Percentiles rank a stretch among this genome's conserved stretches.
phyloP scores from a whole-genome alignment of 2,113 vertebrate species.

The Anoplopoma fimbria region DNA sequence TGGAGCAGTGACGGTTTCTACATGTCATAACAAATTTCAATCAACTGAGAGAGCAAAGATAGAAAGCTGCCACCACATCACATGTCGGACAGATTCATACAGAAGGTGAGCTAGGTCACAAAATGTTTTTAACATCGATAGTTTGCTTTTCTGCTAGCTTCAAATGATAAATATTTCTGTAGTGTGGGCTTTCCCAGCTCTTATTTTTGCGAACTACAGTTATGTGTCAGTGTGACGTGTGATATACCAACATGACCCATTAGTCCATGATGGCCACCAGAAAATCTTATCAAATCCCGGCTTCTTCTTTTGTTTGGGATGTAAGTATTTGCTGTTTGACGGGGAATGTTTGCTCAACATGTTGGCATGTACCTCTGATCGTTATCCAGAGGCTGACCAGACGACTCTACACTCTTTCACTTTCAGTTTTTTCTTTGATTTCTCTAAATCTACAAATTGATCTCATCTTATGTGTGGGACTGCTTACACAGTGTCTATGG shows the following conservation, averaged over 20 bases:
- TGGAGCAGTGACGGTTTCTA: constrained; percentile 34
- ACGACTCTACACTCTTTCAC: not conserved
- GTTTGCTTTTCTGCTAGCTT: not conserved
- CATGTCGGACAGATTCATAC: not conserved
- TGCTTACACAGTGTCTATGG: not conserved
- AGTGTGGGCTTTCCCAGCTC: constrained; percentile 6
- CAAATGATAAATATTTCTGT: not conserved
- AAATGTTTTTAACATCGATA: not conserved
- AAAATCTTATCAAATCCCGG: constrained; percentile 33
- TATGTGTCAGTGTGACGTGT: constrained; percentile 39
- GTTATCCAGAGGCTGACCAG: not conserved
- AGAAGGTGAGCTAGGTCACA: not conserved
- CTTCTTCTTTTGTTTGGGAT: constrained; percentile 20
- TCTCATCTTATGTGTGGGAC: not conserved
- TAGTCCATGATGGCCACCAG: constrained; percentile 41
- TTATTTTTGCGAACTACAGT: constrained; percentile 32
- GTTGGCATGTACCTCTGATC: not conserved
- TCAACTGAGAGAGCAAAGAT: constrained; percentile 31
- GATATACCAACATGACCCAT: constrained; percentile 69
- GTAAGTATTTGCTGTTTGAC: constrained; percentile 25
- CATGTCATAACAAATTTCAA: constrained; percentile 50
- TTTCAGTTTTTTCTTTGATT: constrained; percentile 3
- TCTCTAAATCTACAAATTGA: not conserved
- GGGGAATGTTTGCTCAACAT: constrained; percentile 7
- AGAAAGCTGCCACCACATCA: constrained; percentile 20